These are phyloP conservation scores for Amblyjoppa fuscipennis DNA, from an alignment of 2,888 invertebrate species.

Conservation along the genomic window DNA sequence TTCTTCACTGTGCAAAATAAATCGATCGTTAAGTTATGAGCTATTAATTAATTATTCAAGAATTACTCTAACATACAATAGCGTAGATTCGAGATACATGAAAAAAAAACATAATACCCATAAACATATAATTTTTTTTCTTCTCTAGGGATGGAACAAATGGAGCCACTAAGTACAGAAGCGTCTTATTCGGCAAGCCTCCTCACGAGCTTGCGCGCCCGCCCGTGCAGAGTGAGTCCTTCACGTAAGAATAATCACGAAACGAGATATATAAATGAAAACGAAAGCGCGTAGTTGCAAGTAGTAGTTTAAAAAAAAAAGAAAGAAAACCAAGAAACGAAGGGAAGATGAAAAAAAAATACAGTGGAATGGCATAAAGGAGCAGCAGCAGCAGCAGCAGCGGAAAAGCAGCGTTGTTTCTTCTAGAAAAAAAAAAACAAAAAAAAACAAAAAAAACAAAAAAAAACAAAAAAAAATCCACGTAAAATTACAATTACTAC, in stretches of 20 bases:
- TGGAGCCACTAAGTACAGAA: conserved; percentile 84
- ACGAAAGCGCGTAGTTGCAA: conserved; percentile 40
- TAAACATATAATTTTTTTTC: conserved; percentile 30
- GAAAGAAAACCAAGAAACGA: conserved; percentile 52
- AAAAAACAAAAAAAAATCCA: conserved; percentile 50
- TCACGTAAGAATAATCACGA: conserved; percentile 70
- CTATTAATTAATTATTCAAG: neutral
- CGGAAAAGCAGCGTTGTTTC: conserved; percentile 69
- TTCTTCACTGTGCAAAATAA: neutral
- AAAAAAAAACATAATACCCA: neutral
- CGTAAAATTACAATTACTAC: conserved; percentile 74
- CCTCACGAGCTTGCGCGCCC: conserved; percentile 24
- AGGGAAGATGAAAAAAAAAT: conserved; percentile 44
- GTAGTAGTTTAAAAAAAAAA: conserved; percentile 48
- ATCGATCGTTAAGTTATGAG: neutral
- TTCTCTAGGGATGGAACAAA: conserved; percentile 86
- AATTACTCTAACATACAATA: neutral
- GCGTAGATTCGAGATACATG: neutral
- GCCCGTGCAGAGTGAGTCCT: conserved; percentile 52
- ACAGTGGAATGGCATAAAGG: conserved; percentile 63
- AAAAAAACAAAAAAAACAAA: conserved; percentile 12
- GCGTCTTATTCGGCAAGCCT: conserved; percentile 39
- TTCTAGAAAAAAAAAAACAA: conserved; percentile 52
- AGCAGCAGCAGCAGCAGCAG: conserved; percentile 58
- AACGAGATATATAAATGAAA: conserved; percentile 54